Percentiles rank a stretch among this genome's conserved stretches.
Conservation (phyloP, 2,113 vertebrate genomes). For the Lepus americanus region DNA sequence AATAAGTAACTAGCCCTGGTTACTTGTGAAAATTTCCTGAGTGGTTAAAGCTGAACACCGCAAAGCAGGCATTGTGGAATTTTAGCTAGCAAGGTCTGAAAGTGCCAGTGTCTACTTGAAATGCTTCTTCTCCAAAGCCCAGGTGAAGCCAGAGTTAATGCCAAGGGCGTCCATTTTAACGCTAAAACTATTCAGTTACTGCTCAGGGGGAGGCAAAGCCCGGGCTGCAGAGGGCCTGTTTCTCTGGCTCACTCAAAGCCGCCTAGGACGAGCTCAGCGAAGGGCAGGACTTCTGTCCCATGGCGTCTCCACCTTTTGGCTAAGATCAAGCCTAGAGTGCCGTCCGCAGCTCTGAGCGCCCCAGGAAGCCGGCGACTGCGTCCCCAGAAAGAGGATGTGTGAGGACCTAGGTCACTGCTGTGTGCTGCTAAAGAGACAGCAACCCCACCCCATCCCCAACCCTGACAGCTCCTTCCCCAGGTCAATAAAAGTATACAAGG, state of each 20-base stretch:
- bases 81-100: constrained; percentile 82
- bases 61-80: constrained; percentile 88
- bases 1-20: constrained; percentile 79
- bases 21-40: constrained; percentile 82
- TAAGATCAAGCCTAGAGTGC: too few species aligned
- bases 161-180: constrained; percentile 83
- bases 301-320: too few species aligned
- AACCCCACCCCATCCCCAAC: constrained; percentile 70
- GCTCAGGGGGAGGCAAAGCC: constrained; percentile 83
- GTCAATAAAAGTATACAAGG: constrained; percentile 76
- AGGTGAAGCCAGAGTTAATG: constrained; percentile 82
- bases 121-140: constrained; percentile 74
- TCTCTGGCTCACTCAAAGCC: constrained; percentile 83
- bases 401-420: constrained; percentile 84
- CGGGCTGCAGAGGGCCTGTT: constrained; percentile 78
- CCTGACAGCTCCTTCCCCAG: constrained; percentile 67
- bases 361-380: constrained; percentile 77
- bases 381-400: constrained; percentile 78
- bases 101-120: constrained; percentile 84
- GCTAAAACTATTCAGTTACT: constrained; percentile 82
- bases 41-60: constrained; percentile 85
- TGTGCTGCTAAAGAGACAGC: constrained; percentile 84
- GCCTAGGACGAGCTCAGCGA: constrained; percentile 65
- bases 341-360: too few species aligned
- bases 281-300: too few species aligned